Evolutionary conservation across 64 coral and sea anemone species (phyloP).

Genomic region (Actinia tenebrosa): DNA sequence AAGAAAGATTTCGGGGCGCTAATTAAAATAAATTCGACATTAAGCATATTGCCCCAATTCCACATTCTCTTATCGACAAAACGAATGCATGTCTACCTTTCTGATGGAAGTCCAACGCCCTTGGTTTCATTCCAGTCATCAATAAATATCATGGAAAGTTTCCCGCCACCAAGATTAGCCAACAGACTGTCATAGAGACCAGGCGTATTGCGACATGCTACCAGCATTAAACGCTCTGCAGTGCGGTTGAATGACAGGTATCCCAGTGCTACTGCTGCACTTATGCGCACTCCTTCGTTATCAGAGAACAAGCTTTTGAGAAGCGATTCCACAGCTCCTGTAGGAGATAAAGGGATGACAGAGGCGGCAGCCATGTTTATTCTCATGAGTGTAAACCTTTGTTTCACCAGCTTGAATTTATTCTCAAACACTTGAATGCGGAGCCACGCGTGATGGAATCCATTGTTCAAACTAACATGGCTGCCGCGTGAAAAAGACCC

Average conservation of each 20-base stretch:
- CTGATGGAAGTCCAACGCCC: conserved; percentile 82
- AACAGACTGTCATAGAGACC: conserved; percentile 70
- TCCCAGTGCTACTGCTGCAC: conserved; percentile 90
- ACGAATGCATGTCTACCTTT: conserved; percentile 49
- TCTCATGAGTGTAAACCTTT: too few relatives aligned
- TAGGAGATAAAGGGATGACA: neutral
- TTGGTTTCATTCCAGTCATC: conserved; percentile 85
- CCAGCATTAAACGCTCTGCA: conserved; percentile 83
- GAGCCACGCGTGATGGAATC: too few relatives aligned
- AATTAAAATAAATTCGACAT: too few relatives aligned
- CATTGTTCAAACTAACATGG: too few relatives aligned
- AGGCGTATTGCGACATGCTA: conserved; percentile 89
- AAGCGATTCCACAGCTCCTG: conserved; percentile 78
- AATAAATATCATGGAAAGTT: conserved; percentile 92
- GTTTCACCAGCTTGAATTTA: too few relatives aligned
- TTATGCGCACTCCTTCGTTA: conserved; percentile 84
- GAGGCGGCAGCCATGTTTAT: too few relatives aligned
- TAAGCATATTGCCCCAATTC: neutral
- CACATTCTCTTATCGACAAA: neutral
- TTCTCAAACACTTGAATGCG: too few relatives aligned
- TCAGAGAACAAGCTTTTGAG: conserved; percentile 66
- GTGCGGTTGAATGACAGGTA: conserved; percentile 93
- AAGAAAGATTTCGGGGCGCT: too few relatives aligned
- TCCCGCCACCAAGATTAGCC: conserved; percentile 75
- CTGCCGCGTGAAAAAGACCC: too few relatives aligned